Conservation (phyloP, 1,140 invertebrate species). For the Polypedilum pembai region DNA sequence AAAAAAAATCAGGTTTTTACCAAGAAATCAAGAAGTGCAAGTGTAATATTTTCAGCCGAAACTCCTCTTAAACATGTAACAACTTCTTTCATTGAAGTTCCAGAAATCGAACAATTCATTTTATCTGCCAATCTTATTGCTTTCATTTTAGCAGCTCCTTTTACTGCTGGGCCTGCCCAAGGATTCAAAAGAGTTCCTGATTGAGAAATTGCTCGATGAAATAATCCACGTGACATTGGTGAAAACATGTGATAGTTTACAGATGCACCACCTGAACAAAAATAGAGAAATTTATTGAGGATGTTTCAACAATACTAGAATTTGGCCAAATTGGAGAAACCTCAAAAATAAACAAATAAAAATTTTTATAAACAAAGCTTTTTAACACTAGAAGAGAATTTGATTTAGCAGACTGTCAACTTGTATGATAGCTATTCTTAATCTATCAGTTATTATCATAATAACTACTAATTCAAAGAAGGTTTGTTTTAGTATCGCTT, state of each 20-base stretch:
- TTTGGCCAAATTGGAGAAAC: no score
- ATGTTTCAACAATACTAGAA: no score
- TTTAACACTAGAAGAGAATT: no score
- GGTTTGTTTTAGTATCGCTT: no score
- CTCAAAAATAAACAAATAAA: no score
- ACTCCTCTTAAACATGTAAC: constrained; percentile 54
- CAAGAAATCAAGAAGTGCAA: constrained; percentile 52
- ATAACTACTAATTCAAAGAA: no score
- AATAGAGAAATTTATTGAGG: no score
- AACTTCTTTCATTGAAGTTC: constrained; percentile 34
- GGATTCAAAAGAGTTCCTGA: neutral
- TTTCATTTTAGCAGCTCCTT: neutral
- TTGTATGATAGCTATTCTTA: no score
- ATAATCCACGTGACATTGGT: constrained; percentile 38
- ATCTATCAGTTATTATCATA: no score
- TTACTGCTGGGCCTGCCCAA: neutral
- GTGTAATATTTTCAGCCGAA: constrained; percentile 52
- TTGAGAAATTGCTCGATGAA: constrained; percentile 7
- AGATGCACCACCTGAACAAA: constrained; percentile 41
- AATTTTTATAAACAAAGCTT: no score
- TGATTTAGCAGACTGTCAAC: no score
- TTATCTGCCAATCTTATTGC: neutral
- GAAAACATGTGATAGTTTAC: constrained; percentile 46
- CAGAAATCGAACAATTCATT: neutral
- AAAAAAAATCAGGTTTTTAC: constrained; percentile 37